Evolutionary conservation across 2,888 invertebrate species (phyloP), one percentile per base, ranked within the genome.

Genomic region (Tachystola acroxantha): DNA sequence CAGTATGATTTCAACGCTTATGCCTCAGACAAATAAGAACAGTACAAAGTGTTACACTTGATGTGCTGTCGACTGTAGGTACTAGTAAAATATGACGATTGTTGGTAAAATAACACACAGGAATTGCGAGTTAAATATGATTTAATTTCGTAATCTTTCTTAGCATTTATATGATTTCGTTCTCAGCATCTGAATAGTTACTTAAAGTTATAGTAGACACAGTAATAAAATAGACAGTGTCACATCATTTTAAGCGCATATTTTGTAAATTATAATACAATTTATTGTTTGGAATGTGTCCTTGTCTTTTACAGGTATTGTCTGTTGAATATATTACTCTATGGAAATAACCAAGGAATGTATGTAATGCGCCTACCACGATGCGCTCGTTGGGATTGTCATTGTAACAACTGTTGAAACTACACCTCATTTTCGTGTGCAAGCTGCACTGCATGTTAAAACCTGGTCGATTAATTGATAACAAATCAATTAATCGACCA

Each of bases 61-160:
- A n/a, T n/a, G n/a, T n/a, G n/a, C n/a, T n/a, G n/a, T n/a, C n/a
- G 16, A 6, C 6, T 16, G 6, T 6, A 16, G 16, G 16, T 16
- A 4, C n/a, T 24, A 24, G 9, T n/a, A n/a, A n/a, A n/a, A n/a
- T n/a, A n/a, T n/a, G 6, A 19, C 20, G 20, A 10, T 31, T 25
- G 10, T 26, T 30, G 35, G 26, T 9, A 6, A 36, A 28, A 36
- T 29, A 37, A 37, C 32, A 40, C 34, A 41, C 10, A 34, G 12
- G 16, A 13, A 19, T 39, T 64, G 78, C 84, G 79, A 84, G 84
- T 86, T 85, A 85, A 86, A 86, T 86, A 86, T 82, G 80, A 77
- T 85, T 85, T 85, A 85, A 84, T 86, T 85, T 80, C 76, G 76
- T 85, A 82, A 82, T 82, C 78, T 81, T 78, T 85, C 85, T 84